Percentiles rank a stretch among this genome's conserved stretches.
Evolutionary conservation across 2,888 invertebrate species (phyloP).

Genomic region (Apeira syringaria): DNA sequence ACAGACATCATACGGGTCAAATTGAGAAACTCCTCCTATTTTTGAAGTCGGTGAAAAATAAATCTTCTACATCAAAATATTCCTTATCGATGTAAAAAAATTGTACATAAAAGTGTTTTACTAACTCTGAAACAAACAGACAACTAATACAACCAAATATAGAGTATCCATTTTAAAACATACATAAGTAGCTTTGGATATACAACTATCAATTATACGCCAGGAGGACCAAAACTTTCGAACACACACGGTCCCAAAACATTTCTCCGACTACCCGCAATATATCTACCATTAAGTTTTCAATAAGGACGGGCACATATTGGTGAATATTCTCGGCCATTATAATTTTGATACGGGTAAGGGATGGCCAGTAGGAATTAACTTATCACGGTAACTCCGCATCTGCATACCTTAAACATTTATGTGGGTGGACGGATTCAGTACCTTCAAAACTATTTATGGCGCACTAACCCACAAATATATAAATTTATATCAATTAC

Average conservation of each 20-base stretch:
- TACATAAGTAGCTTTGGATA: too few species aligned
- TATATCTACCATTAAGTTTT: slow-evolving; percentile 39
- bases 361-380: slow-evolving; percentile 79
- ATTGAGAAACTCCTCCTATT: too few species aligned
- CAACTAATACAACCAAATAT: too few species aligned
- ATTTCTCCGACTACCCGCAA: slow-evolving; percentile 23
- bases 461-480: too few species aligned
- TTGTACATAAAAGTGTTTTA: too few species aligned
- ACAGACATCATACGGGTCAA: too few species aligned
- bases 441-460: slow-evolving; percentile 19
- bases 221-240: slow-evolving; percentile 1
- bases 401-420: slow-evolving; percentile 82
- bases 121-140: too few species aligned
- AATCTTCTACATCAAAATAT: too few species aligned
- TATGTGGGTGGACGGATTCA: slow-evolving; percentile 60
- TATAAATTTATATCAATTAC: too few species aligned
- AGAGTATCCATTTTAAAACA: too few species aligned
- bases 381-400: slow-evolving; percentile 76
- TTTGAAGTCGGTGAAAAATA: too few species aligned
- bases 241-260: slow-evolving; percentile 17
- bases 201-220: background rate
- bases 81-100: too few species aligned
- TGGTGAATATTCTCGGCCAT: slow-evolving; percentile 60
- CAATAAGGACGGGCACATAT: slow-evolving; percentile 61
- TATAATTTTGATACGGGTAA: slow-evolving; percentile 80